Evolutionary conservation across 2,888 invertebrate species (phyloP).

Genomic region (Himalopsyche anomala): DNA sequence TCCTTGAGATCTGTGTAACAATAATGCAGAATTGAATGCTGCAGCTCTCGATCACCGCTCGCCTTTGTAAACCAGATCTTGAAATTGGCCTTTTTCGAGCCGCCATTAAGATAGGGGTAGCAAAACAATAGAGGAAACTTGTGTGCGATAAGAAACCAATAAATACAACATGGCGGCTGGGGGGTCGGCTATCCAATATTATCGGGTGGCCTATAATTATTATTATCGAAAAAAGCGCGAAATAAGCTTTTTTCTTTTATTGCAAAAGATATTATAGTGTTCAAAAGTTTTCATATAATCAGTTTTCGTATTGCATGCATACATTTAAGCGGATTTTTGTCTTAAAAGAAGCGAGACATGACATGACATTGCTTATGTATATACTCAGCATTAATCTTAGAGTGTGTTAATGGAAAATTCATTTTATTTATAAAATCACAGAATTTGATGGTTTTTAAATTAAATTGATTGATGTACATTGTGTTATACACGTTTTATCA

Average conservation of each 20-base stretch:
- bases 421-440: too few relatives aligned
- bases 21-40: neutral
- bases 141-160: conserved; percentile 42
- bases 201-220: conserved; percentile 38
- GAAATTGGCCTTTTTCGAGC: conserved; percentile 7
- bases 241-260: neutral
- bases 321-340: too few relatives aligned
- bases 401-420: too few relatives aligned
- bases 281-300: neutral
- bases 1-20: too few relatives aligned
- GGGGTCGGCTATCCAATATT: conserved; percentile 23
- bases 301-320: neutral
- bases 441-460: too few relatives aligned
- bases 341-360: too few relatives aligned
- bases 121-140: conserved; percentile 36
- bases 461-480: too few relatives aligned
- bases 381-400: too few relatives aligned
- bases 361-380: too few relatives aligned
- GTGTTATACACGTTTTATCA: too few relatives aligned
- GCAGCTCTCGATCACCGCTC: neutral
- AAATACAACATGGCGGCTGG: conserved; percentile 29
- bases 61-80: conserved; percentile 20
- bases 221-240: neutral
- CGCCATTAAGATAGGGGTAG: conserved; percentile 29
- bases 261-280: neutral